A percentile compares a stretch with the other conserved stretches of the same genome.
Evolutionary conservation across 2,113 vertebrate species (phyloP).

Genomic region (Corythaeola cristata): DNA sequence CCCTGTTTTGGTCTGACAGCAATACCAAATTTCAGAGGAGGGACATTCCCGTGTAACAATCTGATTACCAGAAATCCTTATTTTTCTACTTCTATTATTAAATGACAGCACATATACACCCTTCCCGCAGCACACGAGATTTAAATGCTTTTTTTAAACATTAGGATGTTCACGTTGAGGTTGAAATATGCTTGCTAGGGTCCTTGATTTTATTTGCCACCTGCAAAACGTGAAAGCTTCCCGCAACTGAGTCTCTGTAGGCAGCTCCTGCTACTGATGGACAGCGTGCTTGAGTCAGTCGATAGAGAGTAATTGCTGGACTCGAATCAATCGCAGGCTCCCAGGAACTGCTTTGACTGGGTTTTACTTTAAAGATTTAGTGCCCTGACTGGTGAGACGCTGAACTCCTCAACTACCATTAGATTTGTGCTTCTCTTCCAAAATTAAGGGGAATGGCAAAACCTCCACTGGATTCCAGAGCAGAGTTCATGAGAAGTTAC

Average conservation of each 20-base stretch:
- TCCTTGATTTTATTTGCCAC: neutral
- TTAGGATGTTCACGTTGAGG: neutral
- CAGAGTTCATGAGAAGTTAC: neutral
- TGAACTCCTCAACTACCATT: neutral
- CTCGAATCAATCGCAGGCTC: neutral
- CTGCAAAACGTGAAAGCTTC: neutral
- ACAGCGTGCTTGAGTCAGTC: neutral
- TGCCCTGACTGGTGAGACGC: neutral
- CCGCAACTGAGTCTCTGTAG: neutral
- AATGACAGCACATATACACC: neutral
- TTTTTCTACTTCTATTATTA: neutral
- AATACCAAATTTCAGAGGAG: neutral
- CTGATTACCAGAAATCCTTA: neutral
- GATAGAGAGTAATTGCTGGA: neutral
- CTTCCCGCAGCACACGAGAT: neutral
- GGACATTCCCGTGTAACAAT: neutral
- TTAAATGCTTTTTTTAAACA: neutral
- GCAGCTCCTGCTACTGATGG: neutral
- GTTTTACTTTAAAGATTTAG: slow-evolving; percentile 1
- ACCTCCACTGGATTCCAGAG: neutral
- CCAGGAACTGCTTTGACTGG: neutral
- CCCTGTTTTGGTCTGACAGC: neutral
- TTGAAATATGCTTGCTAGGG: neutral
- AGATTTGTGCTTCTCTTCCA: neutral
- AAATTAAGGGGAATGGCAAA: neutral